Base-by-base conservation (phyloP, 2,888 invertebrate genomes). In the Trachelus stipa region DNA sequence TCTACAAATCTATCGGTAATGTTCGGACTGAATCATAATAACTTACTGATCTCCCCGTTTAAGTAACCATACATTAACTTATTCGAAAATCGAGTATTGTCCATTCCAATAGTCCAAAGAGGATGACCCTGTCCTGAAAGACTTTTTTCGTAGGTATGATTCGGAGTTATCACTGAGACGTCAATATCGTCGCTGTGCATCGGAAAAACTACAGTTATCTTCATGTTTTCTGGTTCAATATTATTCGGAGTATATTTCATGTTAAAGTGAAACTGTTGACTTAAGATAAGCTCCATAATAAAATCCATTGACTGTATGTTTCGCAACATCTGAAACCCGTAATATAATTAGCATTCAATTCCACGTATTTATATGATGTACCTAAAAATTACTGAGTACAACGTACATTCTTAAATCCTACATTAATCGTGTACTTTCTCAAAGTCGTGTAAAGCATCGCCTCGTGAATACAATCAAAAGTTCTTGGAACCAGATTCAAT, bases 351-450 rank as follows among this genome's bases (percentile, higher is more conserved):
- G 34, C 34, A 37, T 12, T 12, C 4, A 37, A 37, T 12, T 12
- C 37, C 37, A 37, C 12, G 12, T 12, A 37, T 37, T 37, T 12
- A 37, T 4, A 12, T 37, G 12, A 37, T 37, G 12, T 12, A 12
- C 69, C 6, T 1, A 69, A 69, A 31, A 11, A 31, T 30, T 69
- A 33, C 0, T 30, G 9, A 15, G 69, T 30, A 76, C 15, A 33
- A 73, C 76, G 79, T 79, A 90, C 88, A 84, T 91, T 87, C 37
- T 82, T 85, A 68, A 88, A 81, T 31, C 83, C 81, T 4, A 91
- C 79, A 68, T 90, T 86, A 68, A 88, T 82, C 4, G 83, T 88
- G 81, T 90, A 92, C 37, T 91, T 90, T 40, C 90, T 89, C 75
- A 92, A 74, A 0, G 91, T 85, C 12, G 90, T 88, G 35, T 88